Evolutionary conservation across 1,140 invertebrate genomes (phyloP), one percentile per base, ranked within the genome.

Genomic region (Planococcus citri): DNA sequence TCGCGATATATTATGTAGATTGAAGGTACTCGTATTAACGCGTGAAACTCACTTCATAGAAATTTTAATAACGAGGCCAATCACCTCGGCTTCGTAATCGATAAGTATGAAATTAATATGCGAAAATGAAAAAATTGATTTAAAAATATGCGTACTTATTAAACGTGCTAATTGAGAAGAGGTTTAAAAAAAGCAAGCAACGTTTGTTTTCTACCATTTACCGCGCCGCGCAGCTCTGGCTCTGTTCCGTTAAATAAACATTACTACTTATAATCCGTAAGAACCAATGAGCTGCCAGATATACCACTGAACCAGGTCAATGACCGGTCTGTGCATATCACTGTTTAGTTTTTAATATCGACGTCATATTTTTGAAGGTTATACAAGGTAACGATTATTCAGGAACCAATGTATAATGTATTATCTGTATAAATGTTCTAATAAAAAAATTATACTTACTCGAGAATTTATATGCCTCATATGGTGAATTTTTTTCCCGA

Each of bases 21-120:
- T n/a, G n/a, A n/a, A n/a, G n/a, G n/a, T n/a, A n/a, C n/a, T n/a
- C n/a, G n/a, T n/a, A n/a, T n/a, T n/a, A n/a, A n/a, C 3, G 29
- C 29, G 29, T 33, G 29, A 33, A 33, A n/a, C n/a, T n/a, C n/a
- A 37, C 41, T 4, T 51, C 3, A 17, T 51, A 17, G 41, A 51
- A 51, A 51, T 51, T 51, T 51, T 51, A 51, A 51, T 51, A 51
- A 51, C n/a, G n/a, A 51, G 41, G 41, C 41, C 41, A 51, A 51
- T 51, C 41, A 51, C 41, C 41, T 37, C 33, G 14, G n/a, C 14
- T 51, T 20, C 3, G 6, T 20, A 51, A 51, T 51, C 41, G 41
- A 51, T 51, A 51, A 51, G 41, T 51, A 51, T 20, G 41, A 51
- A 51, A 51, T 51, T 51, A 51, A 51, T 33, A 33, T 51, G 41